Conservation (phyloP, 2,113 vertebrate species). For the Sakesphorus luctuosus region DNA sequence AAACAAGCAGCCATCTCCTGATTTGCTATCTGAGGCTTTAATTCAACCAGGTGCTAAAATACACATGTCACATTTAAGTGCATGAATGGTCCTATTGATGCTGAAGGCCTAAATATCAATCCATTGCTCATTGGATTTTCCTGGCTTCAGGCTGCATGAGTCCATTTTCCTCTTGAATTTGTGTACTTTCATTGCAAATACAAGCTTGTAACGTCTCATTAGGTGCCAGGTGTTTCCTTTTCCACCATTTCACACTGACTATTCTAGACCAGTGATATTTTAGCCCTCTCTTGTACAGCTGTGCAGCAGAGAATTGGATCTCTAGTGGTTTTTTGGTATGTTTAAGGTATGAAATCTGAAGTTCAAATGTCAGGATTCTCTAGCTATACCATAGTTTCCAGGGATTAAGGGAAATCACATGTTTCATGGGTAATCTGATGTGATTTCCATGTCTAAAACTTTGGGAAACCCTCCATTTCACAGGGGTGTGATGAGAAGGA, state of each 20-base stretch:
- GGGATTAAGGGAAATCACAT: neutral
- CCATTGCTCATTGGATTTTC: neutral
- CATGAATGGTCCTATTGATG: slow-evolving; percentile 26
- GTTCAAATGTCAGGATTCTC: neutral
- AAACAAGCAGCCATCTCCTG: slow-evolving; percentile 17
- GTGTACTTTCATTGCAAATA: slow-evolving; percentile 2
- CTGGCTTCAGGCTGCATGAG: slow-evolving; percentile 28
- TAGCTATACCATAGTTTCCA: neutral
- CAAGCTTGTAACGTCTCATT: slow-evolving; percentile 18
- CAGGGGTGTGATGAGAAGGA: neutral
- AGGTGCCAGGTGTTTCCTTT: slow-evolving; percentile 32
- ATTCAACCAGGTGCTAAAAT: slow-evolving; percentile 49
- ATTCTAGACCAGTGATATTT: neutral
- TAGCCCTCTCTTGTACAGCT: neutral
- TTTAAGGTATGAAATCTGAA: neutral
- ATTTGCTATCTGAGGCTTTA: slow-evolving; percentile 22
- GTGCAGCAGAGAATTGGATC: neutral
- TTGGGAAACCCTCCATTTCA: neutral
- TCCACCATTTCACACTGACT: neutral
- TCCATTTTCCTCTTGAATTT: slow-evolving; percentile 35
- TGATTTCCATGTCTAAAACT: neutral
- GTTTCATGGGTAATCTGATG: neutral
- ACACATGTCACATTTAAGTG: neutral
- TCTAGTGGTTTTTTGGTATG: neutral
- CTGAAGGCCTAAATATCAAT: slow-evolving; percentile 13